These are phyloP conservation scores for Lacerta viridis DNA, from an alignment of 2,797 vertebrate genomes.

Conservation along the genomic window DNA sequence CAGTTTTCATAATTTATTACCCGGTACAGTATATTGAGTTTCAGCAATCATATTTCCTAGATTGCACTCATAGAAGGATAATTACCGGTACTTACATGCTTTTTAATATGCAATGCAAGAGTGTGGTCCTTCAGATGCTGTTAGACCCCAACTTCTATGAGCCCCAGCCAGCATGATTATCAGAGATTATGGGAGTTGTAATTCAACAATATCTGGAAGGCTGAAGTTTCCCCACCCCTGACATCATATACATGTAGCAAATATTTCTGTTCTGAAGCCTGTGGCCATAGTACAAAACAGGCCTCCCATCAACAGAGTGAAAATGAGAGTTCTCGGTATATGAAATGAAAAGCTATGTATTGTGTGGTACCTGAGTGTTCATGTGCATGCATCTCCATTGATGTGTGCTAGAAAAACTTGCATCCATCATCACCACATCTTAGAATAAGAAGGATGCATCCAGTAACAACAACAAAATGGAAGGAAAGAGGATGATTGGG, in stretches of 20 bases:
- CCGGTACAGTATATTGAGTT: neutral
- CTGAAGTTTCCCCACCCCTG: neutral
- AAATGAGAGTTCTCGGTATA: neutral
- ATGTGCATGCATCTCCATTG: neutral
- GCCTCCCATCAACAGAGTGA: neutral
- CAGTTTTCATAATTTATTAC: neutral
- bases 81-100: neutral
- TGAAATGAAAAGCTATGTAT: neutral
- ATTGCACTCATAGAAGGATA: neutral
- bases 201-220: neutral
- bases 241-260: neutral
- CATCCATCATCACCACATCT: too few relatives aligned
- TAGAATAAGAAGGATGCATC: neutral
- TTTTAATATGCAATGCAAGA: neutral
- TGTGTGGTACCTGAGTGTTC: neutral
- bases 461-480: neutral
- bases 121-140: neutral
- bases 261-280: neutral
- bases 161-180: neutral
- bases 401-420: neutral
- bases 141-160: neutral
- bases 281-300: neutral
- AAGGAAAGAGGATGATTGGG: neutral
- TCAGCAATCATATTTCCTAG: slow-evolving; percentile 11
- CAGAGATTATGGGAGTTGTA: neutral